Base-by-base conservation (phyloP, 1,140 invertebrate genomes). In the Drosophila persimilis region DNA sequence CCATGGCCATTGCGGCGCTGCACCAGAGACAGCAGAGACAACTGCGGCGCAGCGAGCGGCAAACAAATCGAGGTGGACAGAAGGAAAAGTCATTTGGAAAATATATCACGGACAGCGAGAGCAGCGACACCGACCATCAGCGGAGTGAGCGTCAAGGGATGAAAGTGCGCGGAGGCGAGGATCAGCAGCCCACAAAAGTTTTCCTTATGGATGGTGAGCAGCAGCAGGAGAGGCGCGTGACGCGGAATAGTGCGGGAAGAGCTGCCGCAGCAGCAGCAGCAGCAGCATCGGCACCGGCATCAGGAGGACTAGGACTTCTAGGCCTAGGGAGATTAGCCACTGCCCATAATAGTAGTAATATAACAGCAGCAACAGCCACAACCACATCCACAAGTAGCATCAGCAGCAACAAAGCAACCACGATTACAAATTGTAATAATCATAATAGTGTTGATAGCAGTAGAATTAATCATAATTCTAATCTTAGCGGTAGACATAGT, bases 401-500 rank as follows among this genome's bases (percentile, higher is more conserved):
- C 59, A 69, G 35, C 77, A 72, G 50, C 80, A 77, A 47, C 51
- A 85, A 67, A 77, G 53, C 52, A 76, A 71, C 81, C 88, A 88
- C 83, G 83, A 86, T 84, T 77, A 74, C 84, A 80, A 89, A 89
- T 89, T 89, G 84, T 89, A 89, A 89, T 89, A 84, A 88, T 84
- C 70, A 77, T 83, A 83, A 75, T 80, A 89, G 55, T 89, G 77
- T 61, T 80, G 86, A 76, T 80, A 88, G 62, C 76, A 83, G 74
- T 86, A 89, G 72, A 76, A 84, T 73, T 83, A 77, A 77, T 31
- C 54, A 55, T 77, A 77, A 77, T 77, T 54, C 60, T 77, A 89
- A 83, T 83, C 64, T 84, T 88, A 88, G 75, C 57, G 66, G 71
- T 86, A 86, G 78, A 83, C 67, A 60, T 78, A 88, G 74, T 86